These are phyloP conservation scores for Eulemur albifrons DNA, from an alignment of 2,797 vertebrate genomes.

Conservation along the genomic window DNA sequence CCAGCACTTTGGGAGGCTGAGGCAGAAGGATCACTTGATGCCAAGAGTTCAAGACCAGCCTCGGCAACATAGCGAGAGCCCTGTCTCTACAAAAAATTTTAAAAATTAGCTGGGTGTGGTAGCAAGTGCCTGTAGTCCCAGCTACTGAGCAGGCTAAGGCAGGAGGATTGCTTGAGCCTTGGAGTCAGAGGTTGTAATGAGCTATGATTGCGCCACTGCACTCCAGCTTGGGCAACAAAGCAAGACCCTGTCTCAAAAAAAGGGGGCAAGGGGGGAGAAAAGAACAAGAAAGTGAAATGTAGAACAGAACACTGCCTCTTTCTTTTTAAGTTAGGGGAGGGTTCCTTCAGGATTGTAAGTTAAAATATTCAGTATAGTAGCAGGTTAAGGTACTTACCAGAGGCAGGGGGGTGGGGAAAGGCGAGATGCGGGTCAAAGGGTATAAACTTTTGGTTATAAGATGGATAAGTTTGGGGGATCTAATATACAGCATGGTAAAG, in stretches of 20 bases:
- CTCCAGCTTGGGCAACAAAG: not conserved
- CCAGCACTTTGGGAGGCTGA: not conserved
- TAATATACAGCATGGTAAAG: not conserved
- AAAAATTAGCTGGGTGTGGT: not conserved
- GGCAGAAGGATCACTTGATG: not conserved
- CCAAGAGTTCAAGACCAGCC: not conserved
- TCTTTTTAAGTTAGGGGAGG: not conserved
- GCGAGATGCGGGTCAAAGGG: not conserved
- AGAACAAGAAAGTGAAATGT: too few species aligned
- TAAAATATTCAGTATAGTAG: conserved; percentile 43
- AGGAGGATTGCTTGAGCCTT: not conserved
- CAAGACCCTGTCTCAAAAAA: not conserved
- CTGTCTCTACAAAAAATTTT: not conserved
- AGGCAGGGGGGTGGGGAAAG: not conserved
- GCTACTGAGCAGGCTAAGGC: not conserved
- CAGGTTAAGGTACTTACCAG: not conserved
- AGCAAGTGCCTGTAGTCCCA: not conserved
- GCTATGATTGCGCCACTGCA: not conserved
- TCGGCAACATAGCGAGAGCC: not conserved
- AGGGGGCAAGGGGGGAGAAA: too few species aligned
- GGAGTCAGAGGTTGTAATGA: not conserved
- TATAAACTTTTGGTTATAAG: not conserved
- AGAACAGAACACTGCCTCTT: not conserved
- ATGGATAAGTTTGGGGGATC: not conserved
- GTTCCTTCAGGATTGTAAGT: conserved; percentile 30